Evolutionary conservation across 2,888 invertebrate genomes (phyloP).

Genomic region (Phania funesta): DNA sequence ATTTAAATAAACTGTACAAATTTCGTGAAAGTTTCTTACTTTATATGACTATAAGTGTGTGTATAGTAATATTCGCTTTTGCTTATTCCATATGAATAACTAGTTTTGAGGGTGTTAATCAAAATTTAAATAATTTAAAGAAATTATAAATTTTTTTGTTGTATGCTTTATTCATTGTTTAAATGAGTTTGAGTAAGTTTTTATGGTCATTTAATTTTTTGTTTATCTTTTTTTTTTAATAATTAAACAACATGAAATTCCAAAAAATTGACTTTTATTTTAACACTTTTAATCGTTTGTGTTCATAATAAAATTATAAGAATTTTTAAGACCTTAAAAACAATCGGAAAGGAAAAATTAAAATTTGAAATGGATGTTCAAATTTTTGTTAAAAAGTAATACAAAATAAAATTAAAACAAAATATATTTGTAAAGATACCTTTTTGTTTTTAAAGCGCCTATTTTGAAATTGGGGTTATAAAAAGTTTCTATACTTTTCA

Average conservation of each 20-base stretch:
- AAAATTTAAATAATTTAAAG: slow-evolving; percentile 55
- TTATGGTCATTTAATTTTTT: slow-evolving; percentile 14
- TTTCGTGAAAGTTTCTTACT: neutral
- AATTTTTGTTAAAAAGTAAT: no score
- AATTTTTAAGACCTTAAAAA: no score
- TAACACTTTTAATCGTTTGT: slow-evolving; percentile 41
- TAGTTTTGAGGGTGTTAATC: slow-evolving; percentile 51
- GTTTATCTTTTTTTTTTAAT: slow-evolving; percentile 25
- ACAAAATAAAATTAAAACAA: no score
- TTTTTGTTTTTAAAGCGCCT: no score
- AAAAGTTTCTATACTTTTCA: no score
- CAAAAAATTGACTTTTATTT: slow-evolving; percentile 37
- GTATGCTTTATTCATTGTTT: neutral
- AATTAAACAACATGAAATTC: no score
- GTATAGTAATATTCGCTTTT: neutral
- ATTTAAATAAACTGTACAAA: neutral
- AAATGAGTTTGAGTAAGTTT: slow-evolving; percentile 2
- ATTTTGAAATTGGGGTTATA: no score
- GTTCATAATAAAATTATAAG: neutral
- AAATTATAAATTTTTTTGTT: slow-evolving; percentile 33
- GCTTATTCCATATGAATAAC: neutral
- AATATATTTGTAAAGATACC: no score
- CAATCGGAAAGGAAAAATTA: no score
- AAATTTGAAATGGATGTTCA: no score
- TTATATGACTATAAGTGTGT: neutral